A percentile compares a stretch with the other conserved stretches of the same genome.
Evolutionary conservation across 1,140 invertebrate genomes (phyloP).

Genomic region (Coenobita brevimanus): DNA sequence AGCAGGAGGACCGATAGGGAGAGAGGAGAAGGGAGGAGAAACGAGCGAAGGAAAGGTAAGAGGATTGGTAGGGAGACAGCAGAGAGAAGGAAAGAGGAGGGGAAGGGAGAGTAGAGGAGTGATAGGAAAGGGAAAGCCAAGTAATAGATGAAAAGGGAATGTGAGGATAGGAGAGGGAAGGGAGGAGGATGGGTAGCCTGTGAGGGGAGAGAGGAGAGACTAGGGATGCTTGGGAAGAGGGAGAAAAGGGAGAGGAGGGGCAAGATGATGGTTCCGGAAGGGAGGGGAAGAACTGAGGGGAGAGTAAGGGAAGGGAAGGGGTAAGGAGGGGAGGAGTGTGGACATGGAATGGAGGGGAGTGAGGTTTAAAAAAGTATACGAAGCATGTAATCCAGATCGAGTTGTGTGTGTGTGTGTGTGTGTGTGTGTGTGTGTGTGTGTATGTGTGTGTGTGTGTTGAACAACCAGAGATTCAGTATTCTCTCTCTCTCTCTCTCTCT

Average conservation of each 20-base stretch:
- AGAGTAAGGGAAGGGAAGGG: not conserved
- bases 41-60: not conserved
- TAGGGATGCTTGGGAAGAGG: not conserved
- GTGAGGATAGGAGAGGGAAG: not conserved
- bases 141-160: not conserved
- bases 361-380: too few species aligned
- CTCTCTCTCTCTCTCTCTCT: too few species aligned
- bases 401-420: not conserved
- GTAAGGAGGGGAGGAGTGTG: too few species aligned
- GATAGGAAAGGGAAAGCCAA: not conserved
- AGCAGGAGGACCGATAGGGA: not conserved
- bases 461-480: too few species aligned
- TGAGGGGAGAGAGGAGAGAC: not conserved
- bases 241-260: not conserved
- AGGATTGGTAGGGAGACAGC: not conserved
- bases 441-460: not conserved
- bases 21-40: not conserved
- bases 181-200: not conserved
- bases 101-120: not conserved
- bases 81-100: not conserved
- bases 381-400: too few species aligned
- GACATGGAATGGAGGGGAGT: too few species aligned
- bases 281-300: not conserved
- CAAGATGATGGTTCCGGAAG: not conserved
- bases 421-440: constrained; percentile 2